Base-by-base conservation (phyloP, 2,113 vertebrate species). In the Limanda limanda region DNA sequence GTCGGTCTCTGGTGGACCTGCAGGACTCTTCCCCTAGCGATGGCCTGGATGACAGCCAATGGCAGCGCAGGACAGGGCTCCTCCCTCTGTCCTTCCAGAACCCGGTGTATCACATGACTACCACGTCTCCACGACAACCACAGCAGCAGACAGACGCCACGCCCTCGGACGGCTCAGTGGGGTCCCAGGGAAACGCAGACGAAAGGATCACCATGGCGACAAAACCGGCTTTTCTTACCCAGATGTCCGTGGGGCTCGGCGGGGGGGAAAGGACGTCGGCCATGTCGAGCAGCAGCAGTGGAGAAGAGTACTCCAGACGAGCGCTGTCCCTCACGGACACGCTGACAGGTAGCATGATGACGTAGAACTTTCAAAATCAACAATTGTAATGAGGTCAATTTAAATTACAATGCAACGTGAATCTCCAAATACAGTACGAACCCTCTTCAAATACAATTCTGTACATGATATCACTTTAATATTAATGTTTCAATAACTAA, bases 41-140 rank as follows among this genome's bases (percentile, higher is more conserved):
- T 3, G 89, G 93, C 10, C 81, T 95, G 1, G 86, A 94, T 1
- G 96, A 98, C 12, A 90, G 94, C 71, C 96, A 96, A 70, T 90
- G 91, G 90, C 91, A 91, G 67, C 88, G 96, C 71, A 91, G 97
- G 68, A 94, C 94, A 0, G 97, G 95, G 89, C 95, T 99, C n/a
- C 88, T 99, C 0, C 97, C 98, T 0, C 95, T 99, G 15, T 99
- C 97, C 67, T 99, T 99, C 92, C 98, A 99, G 93, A 99, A 99
- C 89, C 98, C 97, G 0, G 97, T 99, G 45, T 99, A 98, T 92
- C 97, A 99, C 93, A 99, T 99, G 98, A 97, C 96, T 0, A 94
- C 97, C 0, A 94, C 98, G 1, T 98, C 97, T 0, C 97, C 97
- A 0, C 94, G 97, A 0, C 96, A 87, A 47, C 78, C 81, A 0